A percentile compares a stretch with the other conserved stretches of the same genome.
Evolutionary conservation across 2,797 vertebrate species (phyloP).

Genomic region (Enoplosus armatus): DNA sequence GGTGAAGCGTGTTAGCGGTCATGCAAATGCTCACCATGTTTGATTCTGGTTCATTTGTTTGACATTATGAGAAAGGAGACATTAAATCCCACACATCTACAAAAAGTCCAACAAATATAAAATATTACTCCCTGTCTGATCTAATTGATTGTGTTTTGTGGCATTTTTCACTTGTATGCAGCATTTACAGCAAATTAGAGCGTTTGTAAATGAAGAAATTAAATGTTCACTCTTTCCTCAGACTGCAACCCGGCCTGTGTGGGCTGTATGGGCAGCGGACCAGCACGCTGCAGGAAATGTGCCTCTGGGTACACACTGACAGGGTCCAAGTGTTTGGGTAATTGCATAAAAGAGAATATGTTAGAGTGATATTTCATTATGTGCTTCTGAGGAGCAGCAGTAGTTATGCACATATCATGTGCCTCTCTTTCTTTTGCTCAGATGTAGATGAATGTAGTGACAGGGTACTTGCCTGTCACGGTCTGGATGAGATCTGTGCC

Average conservation of each 20-base stretch:
- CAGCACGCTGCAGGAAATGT: slow-evolving; percentile 93
- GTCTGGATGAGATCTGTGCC: slow-evolving; percentile 88
- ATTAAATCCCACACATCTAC: not conserved
- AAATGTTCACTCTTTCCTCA: slow-evolving; percentile 60
- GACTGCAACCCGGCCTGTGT: slow-evolving; percentile 92
- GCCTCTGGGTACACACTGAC: slow-evolving; percentile 90
- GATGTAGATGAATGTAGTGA: slow-evolving; percentile 92
- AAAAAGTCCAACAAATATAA: not conserved
- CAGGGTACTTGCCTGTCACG: slow-evolving; percentile 85
- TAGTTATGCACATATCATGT: not conserved
- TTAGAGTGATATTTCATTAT: not conserved
- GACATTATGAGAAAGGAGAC: not conserved
- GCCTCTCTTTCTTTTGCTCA: slow-evolving; percentile 46
- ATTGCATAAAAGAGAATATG: slow-evolving; percentile 34
- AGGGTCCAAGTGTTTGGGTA: slow-evolving; percentile 93
- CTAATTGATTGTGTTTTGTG: not conserved
- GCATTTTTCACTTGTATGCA: not conserved
- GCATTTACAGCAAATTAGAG: not conserved
- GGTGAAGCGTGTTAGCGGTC: not conserved
- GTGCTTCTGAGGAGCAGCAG: not conserved
- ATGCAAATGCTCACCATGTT: not conserved
- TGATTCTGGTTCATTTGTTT: not conserved
- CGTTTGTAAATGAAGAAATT: not conserved
- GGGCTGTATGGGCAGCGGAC: slow-evolving; percentile 93
- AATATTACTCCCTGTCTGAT: not conserved